Evolutionary conservation across 1,140 invertebrate genomes (phyloP), one percentile per base, ranked within the genome.

Genomic region (Lordiphosa mommai): DNA sequence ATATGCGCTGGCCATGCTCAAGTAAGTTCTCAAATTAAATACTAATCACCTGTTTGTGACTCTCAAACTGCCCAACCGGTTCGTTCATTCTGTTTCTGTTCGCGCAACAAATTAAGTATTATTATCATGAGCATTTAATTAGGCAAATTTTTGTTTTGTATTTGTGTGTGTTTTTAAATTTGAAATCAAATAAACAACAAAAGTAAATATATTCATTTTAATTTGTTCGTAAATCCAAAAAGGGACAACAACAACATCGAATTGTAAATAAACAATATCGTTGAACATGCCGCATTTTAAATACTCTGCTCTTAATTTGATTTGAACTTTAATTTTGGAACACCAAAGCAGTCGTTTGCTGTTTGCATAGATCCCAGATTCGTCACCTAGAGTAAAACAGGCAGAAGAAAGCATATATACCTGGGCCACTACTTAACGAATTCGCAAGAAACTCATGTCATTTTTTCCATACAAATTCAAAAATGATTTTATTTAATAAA

Each of bases 141-240:
- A 59, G 53, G 58, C 44, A 20, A 30, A 33, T 56, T 59, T 6
- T 61, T 33, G 43, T 56, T 61, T 7, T 23, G 36, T 53, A 33
- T 17, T 43, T 51, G 27, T 52, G 30, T 48, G 61, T 67, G 46
- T 69, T 51, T 55, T 64, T 34, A 50, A 73, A 72, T 60, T 46
- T 27, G 10, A 68, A 77, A 66, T 69, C 43, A 68, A 77, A 79
- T 72, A 67, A 77, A 68, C 58, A 65, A 76, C 13, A 3, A 47
- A 55, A 27, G 23, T 27, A 38, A 50, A 50, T 50, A 2, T 20
- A 34, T 41, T 33, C 49, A 7, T 32, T 33, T n/a, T 34, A 23
- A 23, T 23, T 23, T 23, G 20, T 61, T 61, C 10, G 30, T 49
- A 49, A 60, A 60, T 56, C 48, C 23, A 2, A 50, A 27, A 6